Conservation (phyloP, 1,140 invertebrate genomes). For the Hylaeus volcanicus region DNA sequence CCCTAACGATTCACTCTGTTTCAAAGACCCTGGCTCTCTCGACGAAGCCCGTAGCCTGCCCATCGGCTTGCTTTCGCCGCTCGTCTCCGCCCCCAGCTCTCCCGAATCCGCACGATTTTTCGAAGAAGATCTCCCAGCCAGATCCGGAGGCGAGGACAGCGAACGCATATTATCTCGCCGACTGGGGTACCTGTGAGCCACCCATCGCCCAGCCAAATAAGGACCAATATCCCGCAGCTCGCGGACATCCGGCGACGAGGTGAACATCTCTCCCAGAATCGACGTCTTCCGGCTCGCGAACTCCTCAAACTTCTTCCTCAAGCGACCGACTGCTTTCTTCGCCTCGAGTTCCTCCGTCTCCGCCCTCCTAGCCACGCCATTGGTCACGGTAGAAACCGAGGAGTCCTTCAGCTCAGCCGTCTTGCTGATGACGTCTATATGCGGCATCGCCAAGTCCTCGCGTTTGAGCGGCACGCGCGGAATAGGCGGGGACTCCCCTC, state of each 20-base stretch:
- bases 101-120: background rate
- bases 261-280: conserved; percentile 89
- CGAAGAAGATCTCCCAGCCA: conserved; percentile 57
- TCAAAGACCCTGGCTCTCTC: conserved; percentile 80
- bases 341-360: conserved; percentile 75
- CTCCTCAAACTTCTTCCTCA: conserved; percentile 86
- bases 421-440: conserved; percentile 93
- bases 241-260: conserved; percentile 88
- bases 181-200: conserved; percentile 87
- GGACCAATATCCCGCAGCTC: conserved; percentile 89
- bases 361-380: conserved; percentile 67
- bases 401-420: conserved; percentile 86
- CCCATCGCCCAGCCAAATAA: conserved; percentile 88
- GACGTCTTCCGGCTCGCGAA: conserved; percentile 79
- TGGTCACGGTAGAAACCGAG: conserved; percentile 63
- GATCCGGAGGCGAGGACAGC: conserved; percentile 80
- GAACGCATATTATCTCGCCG: conserved; percentile 84
- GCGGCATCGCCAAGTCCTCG: conserved; percentile 90
- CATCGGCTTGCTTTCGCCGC: background rate
- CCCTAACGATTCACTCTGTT: conserved; percentile 81
- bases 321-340: conserved; percentile 83
- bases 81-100: conserved; percentile 39
- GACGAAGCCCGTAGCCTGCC: conserved; percentile 25
- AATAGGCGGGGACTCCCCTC: conserved; percentile 83
- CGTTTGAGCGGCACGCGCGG: conserved; percentile 83